Evolutionary conservation across 2,888 invertebrate genomes (phyloP), one percentile per base, ranked within the genome.

Genomic region (Stegana nigrithorax): DNA sequence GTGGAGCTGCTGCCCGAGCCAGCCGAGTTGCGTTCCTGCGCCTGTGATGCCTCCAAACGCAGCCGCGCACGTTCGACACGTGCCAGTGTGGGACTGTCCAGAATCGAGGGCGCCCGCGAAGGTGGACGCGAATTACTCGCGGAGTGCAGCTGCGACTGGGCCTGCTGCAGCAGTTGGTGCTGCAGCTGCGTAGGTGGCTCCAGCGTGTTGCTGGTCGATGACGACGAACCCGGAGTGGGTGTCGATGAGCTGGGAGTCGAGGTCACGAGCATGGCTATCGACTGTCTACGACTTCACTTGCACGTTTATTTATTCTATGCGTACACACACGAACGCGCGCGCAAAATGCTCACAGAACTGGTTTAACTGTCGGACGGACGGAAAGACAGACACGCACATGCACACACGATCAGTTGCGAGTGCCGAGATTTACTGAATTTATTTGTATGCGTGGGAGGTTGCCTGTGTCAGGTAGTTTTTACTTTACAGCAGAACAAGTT

Each of bases 31-130:
- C 75, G 63, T 17, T 72, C 73, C 8, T 69, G 68, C 19, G 75
- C 73, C 65, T 78, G 73, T 60, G 81, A 67, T 39, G 80, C 88
- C 71, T 88, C 88, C 70, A 89, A 86, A 63, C 89, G 84, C 68
- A 88, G 79, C 71, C 88, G 87, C 47, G 89, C 89, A 73, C 89
- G 87, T 82, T 89, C 88, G 64, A 89, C 89, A 71, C 89, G 85
- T 66, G 88, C 89, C 75, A 89, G 84, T 69, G 89, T 89, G 68
- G 89, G 89, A 67, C 89, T 89, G 80, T 89, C 89, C 75, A 89
- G 84, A 70, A 89, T 87, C 60, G 88, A 88, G 64, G 87, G 86
- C 7, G 87, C 84, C 45, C 86, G 81, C 66, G 84, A 83, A 8
- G 82, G 82, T 8, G 82, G 82, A 10, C 81, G 81, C 10, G 83